These are phyloP conservation scores for Chirona hameri DNA, from an alignment of 2,888 invertebrate genomes.

Conservation along the genomic window DNA sequence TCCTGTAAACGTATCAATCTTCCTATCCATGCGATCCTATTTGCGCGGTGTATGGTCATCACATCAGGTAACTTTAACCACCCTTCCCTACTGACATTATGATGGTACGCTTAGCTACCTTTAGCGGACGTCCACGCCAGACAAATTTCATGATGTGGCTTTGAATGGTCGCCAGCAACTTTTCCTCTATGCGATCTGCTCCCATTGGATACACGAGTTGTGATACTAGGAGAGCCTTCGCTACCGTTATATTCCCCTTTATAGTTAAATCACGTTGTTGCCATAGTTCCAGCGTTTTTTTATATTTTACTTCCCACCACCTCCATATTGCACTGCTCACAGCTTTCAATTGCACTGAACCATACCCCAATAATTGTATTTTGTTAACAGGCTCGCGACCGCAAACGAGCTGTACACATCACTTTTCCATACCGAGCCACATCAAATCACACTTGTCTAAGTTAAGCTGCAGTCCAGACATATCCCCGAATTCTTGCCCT, in stretches of 20 bases:
- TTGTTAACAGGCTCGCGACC: not conserved
- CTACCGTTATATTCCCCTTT: not conserved
- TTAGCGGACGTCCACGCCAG: too few species aligned
- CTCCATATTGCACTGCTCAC: not conserved
- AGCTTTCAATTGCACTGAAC: not conserved
- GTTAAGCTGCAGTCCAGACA: too few species aligned
- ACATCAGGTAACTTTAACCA: not conserved
- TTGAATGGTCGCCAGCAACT: too few species aligned
- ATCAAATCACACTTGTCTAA: too few species aligned
- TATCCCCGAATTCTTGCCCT: too few species aligned
- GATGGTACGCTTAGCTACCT: too few species aligned
- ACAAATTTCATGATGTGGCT: too few species aligned
- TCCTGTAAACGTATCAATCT: too few species aligned
- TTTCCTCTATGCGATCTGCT: too few species aligned
- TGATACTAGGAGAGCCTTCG: too few species aligned
- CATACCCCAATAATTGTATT: not conserved
- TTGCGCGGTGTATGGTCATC: not conserved
- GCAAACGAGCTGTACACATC: not conserved
- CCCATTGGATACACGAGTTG: too few species aligned
- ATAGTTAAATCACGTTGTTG: not conserved
- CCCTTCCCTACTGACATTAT: not conserved
- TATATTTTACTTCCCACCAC: not conserved
- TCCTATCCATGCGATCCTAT: too few species aligned
- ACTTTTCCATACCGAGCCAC: not conserved
- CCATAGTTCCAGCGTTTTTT: not conserved